Base-by-base conservation (phyloP, 2,113 vertebrate species). In the Pachypanchax playfairii region DNA sequence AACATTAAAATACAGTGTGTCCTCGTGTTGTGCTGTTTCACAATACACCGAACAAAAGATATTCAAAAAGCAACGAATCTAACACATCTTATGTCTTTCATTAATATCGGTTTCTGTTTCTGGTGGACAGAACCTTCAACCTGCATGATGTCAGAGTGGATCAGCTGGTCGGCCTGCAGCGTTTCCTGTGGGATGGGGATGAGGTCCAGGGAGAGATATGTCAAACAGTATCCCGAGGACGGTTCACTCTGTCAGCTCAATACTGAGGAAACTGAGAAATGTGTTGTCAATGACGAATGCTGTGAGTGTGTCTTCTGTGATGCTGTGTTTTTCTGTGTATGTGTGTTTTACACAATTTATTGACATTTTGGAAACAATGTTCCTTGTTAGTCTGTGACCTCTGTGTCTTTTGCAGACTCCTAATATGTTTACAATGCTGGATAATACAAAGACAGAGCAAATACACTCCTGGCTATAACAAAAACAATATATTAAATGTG, bases 131-230 rank as follows among this genome's bases (percentile, higher is more conserved):
- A 98, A 60, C 88, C 92, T 0, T 96, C 96, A 17, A 94, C 96
- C 0, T 99, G 96, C 77, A 98, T 97, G 93, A 96, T 99, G 97
- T 99, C 97, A 0, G 97, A 99, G 86, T 99, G 97, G 97, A 98
- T 98, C 87, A 95, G 94, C 8, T 99, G 97, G 97, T 99, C 97
- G 2, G 92, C 96, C 46, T 99, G 97, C 90, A 98, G 94, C 2
- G 89, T 91, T 41, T 95, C 96, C 29, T 99, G 97, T 0, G 96
- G 96, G 25, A 93, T 92, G 89, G 97, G 97, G 25, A 94, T 94
- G 62, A 90, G 96, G 18, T 98, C 96, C 22, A 90, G 97, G 64
- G 96, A 99, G 81, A 90, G 97, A 70, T 98, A 99, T 0, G 93
- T 99, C 61, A 98, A 98, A 66, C 96, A 97, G 72, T 99, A 96